A percentile compares a stretch with the other conserved stretches of the same genome.
phyloP scores from a whole-genome alignment of 2,888 invertebrate species.

The Oligia strigilis region DNA sequence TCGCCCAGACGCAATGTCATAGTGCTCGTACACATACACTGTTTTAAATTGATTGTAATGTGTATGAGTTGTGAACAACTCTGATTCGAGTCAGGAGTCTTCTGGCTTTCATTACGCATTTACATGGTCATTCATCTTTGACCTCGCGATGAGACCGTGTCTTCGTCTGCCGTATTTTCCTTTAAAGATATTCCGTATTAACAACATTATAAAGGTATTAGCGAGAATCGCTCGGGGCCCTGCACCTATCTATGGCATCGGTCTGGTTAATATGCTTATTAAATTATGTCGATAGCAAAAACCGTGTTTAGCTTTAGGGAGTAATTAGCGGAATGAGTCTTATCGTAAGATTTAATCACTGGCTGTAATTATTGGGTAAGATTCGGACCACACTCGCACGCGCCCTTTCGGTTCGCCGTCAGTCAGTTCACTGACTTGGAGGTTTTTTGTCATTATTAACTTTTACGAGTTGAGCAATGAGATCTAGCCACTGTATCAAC shows the following conservation, averaged over 20 bases:
- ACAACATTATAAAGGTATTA: conserved; percentile 84
- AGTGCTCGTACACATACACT: conserved; percentile 78
- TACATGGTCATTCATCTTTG: conserved; percentile 89
- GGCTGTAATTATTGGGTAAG: conserved; percentile 87
- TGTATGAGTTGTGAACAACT: conserved; percentile 84
- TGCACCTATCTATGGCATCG: conserved; percentile 87
- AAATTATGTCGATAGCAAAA: conserved; percentile 90
- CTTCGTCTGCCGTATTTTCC: conserved; percentile 75
- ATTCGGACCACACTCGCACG: conserved; percentile 78
- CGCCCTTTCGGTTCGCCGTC: conserved; percentile 70
- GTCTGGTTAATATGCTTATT: conserved; percentile 89
- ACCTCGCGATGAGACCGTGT: conserved; percentile 80
- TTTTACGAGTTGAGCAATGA: conserved; percentile 46
- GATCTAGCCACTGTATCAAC: conserved; percentile 36
- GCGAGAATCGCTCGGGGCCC: conserved; percentile 83
- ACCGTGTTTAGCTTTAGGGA: conserved; percentile 89
- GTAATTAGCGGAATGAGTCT: conserved; percentile 89
- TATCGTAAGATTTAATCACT: conserved; percentile 88
- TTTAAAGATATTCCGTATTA: conserved; percentile 74
- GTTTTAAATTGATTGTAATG: conserved; percentile 89
- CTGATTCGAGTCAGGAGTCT: conserved; percentile 86
- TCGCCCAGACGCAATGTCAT: conserved; percentile 83
- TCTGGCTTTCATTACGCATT: conserved; percentile 84
- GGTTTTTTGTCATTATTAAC: conserved; percentile 64
- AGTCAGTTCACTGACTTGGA: conserved; percentile 70